phyloP scores from a whole-genome alignment of 2,113 vertebrate species.

The Pseudopodoces humilis region DNA sequence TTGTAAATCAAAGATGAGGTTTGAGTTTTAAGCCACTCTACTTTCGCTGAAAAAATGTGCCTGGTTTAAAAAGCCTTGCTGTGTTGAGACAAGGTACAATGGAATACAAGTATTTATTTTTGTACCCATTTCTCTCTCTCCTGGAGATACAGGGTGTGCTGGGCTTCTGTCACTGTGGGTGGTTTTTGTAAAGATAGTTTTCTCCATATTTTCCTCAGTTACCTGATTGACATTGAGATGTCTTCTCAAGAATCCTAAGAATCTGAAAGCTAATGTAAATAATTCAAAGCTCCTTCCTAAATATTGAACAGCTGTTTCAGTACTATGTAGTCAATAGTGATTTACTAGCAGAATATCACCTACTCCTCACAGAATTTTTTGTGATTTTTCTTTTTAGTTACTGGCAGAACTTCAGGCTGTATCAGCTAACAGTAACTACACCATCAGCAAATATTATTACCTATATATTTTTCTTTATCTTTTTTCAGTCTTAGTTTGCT shows the following conservation, averaged over 20 bases:
- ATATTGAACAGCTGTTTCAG: not conserved
- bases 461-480: not conserved
- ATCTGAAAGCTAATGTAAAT: not conserved
- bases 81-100: not conserved
- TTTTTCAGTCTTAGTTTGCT: not conserved
- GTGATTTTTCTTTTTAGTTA: not conserved
- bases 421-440: not conserved
- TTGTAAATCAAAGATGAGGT: not conserved
- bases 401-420: not conserved
- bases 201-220: not conserved
- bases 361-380: not conserved
- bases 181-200: not conserved
- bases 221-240: rapidly evolving
- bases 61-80: not conserved
- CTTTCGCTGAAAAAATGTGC: not conserved
- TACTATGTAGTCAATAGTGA: not conserved
- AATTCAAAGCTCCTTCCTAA: not conserved
- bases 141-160: not conserved
- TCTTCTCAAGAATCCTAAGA: not conserved
- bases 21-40: not conserved
- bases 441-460: not conserved
- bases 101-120: not conserved
- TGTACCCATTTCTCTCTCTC: not conserved
- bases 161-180: not conserved
- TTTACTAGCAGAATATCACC: not conserved